These are phyloP conservation scores for Adelognathus sp. DNA, from an alignment of 2,888 invertebrate genomes.

Conservation along the genomic window DNA sequence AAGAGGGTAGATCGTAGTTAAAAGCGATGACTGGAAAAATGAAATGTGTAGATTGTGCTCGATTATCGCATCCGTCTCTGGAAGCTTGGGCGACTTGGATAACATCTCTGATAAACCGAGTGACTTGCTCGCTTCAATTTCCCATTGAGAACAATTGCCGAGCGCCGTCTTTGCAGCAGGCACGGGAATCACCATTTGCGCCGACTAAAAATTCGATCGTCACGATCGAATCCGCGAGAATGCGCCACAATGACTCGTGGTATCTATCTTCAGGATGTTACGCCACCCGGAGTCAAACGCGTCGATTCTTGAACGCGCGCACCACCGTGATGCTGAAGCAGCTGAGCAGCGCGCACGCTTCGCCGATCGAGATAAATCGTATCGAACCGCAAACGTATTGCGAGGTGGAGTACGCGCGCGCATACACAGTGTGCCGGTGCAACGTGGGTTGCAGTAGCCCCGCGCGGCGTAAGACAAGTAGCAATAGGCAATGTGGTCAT, in stretches of 20 bases:
- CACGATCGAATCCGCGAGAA: slow-evolving; percentile 52
- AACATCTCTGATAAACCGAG: not conserved
- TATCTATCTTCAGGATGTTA: slow-evolving; percentile 31
- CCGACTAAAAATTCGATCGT: slow-evolving; percentile 41
- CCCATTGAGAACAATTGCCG: slow-evolving; percentile 2
- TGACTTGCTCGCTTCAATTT: slow-evolving; percentile 8
- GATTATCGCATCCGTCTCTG: not conserved
- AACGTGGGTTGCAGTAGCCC: slow-evolving; percentile 46
- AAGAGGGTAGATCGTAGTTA: not conserved
- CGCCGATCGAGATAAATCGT: slow-evolving; percentile 66
- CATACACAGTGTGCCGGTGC: slow-evolving; percentile 42
- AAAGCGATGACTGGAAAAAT: not conserved
- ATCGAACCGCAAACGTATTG: slow-evolving; percentile 62
- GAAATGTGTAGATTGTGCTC: not conserved
- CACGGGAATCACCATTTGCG: slow-evolving; percentile 31
- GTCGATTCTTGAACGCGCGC: slow-evolving; percentile 49
- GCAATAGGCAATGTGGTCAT: slow-evolving; percentile 77
- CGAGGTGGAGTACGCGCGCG: slow-evolving; percentile 60
- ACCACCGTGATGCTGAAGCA: slow-evolving; percentile 17
- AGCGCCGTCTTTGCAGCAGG: not conserved
- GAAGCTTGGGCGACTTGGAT: not conserved
- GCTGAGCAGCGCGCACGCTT: slow-evolving; percentile 51
- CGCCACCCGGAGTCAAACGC: slow-evolving; percentile 38
- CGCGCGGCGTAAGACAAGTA: slow-evolving; percentile 72
- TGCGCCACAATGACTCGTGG: slow-evolving; percentile 36